Evolutionary conservation across 2,797 vertebrate genomes (phyloP).

Genomic region (Lophius americanus): DNA sequence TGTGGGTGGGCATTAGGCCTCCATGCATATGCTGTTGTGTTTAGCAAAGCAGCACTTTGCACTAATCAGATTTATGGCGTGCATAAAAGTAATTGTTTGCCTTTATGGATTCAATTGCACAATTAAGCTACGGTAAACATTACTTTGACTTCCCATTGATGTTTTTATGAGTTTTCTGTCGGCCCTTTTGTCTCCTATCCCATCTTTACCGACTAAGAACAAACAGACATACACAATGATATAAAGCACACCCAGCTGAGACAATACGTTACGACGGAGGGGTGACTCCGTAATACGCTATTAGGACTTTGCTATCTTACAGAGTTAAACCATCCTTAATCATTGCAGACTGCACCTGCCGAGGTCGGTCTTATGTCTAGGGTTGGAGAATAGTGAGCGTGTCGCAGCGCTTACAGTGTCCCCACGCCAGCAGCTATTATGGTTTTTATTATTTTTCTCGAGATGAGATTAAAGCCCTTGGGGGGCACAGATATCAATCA

Average conservation of each 20-base stretch:
- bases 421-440: conserved; percentile 42
- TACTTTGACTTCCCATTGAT: conserved; percentile 38
- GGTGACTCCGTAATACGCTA: conserved; percentile 15
- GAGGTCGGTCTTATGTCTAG: conserved; percentile 55
- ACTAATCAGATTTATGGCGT: conserved; percentile 73
- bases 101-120: conserved; percentile 68
- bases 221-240: conserved; percentile 2
- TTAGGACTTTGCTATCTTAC: conserved; percentile 46
- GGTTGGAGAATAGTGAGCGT: background rate
- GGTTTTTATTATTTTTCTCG: conserved; percentile 66
- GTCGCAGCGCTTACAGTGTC: conserved; percentile 4
- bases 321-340: conserved; percentile 33
- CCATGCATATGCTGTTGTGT: conserved; percentile 36
- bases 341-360: conserved; percentile 35
- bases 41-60: conserved; percentile 23
- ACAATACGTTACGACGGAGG: conserved; percentile 5
- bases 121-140: conserved; percentile 64
- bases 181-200: background rate
- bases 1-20: conserved; percentile 57
- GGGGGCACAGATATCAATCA: conserved; percentile 50
- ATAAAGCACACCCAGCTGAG: background rate
- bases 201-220: too few relatives aligned
- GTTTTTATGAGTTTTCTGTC: background rate
- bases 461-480: conserved; percentile 60
- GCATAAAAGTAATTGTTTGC: conserved; percentile 66